Base-by-base conservation (phyloP, 2,797 vertebrate genomes). In the Synaphobranchus kaupii region DNA sequence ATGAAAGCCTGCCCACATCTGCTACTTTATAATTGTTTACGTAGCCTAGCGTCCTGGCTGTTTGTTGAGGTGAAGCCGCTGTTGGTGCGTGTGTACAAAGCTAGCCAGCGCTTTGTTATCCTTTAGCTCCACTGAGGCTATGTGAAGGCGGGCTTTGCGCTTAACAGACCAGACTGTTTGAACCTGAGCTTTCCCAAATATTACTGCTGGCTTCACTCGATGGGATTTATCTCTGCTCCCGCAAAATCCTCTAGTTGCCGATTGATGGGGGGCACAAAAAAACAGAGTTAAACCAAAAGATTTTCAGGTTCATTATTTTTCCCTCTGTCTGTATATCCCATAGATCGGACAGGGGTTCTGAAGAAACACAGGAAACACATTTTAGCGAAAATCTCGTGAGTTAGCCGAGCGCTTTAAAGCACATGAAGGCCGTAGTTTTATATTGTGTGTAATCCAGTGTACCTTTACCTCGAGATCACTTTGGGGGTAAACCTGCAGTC, bases 121-220 rank as follows among this genome's bases (percentile, higher is more conserved):
- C 31, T 71, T 50, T 28, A 44, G 44, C 44, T 25, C 20, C 12
- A 39, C 86, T 71, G 63, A 47, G 80, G 8, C 34, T 9, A 54
- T 48, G 28, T 39, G 15, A 60, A 63, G 17, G 39, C 20, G 39
- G 80, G 4, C 12, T 20, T 84, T 13, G 58, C 39, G 13, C 83
- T 60, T 63, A 39, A 56, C 56, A 84, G 54, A 12, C 83, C 20
- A 22, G n/a, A n/a, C n/a, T 13, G 22, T 31, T 84, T 10, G 52
- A 80, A 63, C 54, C 20, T 73, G 60, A 83, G 84, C 39, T 85
- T 83, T 71, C 52, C 60, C 58, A 60, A 89, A 89, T 87, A 87
- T 89, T 85, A 54, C 63, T 60, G 44, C 76, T 85, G 88, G 83
- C 83, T 25, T 76, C 87, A n/a, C 25, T 60, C 25, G 80, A 52